Percentiles rank a stretch among this genome's conserved stretches.
These are phyloP conservation scores for Chlorocebus sabaeus DNA, from an alignment of 2,113 vertebrate genomes.

Conservation along the genomic window DNA sequence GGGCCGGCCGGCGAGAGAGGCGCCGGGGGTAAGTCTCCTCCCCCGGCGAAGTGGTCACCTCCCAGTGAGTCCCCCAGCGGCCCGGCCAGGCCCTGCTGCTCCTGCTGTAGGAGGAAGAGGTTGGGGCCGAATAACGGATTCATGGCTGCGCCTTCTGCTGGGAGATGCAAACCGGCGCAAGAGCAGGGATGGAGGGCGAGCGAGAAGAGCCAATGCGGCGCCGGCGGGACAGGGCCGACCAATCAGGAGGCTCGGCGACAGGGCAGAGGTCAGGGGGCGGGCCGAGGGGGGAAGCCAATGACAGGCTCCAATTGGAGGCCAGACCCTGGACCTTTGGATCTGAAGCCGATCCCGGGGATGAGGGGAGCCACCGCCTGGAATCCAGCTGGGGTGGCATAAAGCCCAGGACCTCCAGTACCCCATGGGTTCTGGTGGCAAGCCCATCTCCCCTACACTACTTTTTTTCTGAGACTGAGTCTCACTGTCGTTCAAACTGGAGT, in stretches of 20 bases:
- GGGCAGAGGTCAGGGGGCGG: constrained; percentile 47
- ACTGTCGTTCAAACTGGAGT: no score
- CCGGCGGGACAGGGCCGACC: not conserved
- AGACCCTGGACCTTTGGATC: not conserved
- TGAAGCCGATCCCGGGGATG: not conserved
- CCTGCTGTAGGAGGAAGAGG: constrained; percentile 85
- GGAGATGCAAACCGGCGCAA: constrained; percentile 44
- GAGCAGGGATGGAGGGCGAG: constrained; percentile 11
- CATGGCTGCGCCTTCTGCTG: constrained; percentile 85
- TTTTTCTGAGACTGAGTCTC: no score
- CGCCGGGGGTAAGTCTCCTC: constrained; percentile 84
- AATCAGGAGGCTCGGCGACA: not conserved
- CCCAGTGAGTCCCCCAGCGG: constrained; percentile 74
- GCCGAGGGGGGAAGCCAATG: constrained; percentile 39
- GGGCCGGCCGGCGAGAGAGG: constrained; percentile 72
- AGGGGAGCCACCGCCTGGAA: no score
- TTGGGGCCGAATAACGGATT: constrained; percentile 92
- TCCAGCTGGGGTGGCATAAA: not conserved
- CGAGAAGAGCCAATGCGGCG: constrained; percentile 56
- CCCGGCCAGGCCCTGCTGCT: constrained; percentile 83
- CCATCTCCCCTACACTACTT: not conserved
- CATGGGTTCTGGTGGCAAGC: not conserved
- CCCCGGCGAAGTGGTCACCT: constrained; percentile 84
- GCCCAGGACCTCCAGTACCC: not conserved
- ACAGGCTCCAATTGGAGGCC: not conserved